phyloP scores from a whole-genome alignment of 1,140 invertebrate genomes.

The Zaprionus tsacasi region DNA sequence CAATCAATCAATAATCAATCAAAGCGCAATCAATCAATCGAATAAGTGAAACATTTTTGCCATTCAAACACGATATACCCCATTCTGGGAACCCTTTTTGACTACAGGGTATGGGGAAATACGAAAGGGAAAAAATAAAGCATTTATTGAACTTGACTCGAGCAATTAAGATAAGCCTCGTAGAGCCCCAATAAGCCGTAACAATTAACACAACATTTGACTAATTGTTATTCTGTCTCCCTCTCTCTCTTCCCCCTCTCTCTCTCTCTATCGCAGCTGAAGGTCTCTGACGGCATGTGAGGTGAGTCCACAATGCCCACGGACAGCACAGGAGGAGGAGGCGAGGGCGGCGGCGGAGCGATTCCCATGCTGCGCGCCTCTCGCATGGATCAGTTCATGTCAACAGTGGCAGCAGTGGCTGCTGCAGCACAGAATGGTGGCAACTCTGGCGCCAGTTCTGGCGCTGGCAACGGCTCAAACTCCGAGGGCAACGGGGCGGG shows the following conservation, averaged over 20 bases:
- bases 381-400: slow-evolving; percentile 86
- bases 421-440: slow-evolving; percentile 38
- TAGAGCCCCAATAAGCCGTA: slow-evolving; percentile 51
- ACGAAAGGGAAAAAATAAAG: slow-evolving; percentile 35
- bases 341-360: slow-evolving; percentile 58
- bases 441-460: neutral
- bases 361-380: slow-evolving; percentile 79
- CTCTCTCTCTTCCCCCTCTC: slow-evolving; percentile 6
- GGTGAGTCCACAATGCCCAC: slow-evolving; percentile 66
- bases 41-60: neutral
- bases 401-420: slow-evolving; percentile 77
- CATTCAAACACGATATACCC: slow-evolving; percentile 16
- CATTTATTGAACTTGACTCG: slow-evolving; percentile 68
- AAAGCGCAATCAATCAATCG: neutral
- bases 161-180: slow-evolving; percentile 74
- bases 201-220: slow-evolving; percentile 68
- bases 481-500: slow-evolving; percentile 49
- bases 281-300: slow-evolving; percentile 73
- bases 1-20: neutral
- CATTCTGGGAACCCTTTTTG: slow-evolving; percentile 2
- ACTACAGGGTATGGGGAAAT: slow-evolving; percentile 11
- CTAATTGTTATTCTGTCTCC: slow-evolving; percentile 70
- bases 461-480: slow-evolving; percentile 30
- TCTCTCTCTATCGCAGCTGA: slow-evolving; percentile 19
- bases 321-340: slow-evolving; percentile 71